Base-by-base conservation (phyloP, 2,888 invertebrate species). In the Chironomus riparius region DNA sequence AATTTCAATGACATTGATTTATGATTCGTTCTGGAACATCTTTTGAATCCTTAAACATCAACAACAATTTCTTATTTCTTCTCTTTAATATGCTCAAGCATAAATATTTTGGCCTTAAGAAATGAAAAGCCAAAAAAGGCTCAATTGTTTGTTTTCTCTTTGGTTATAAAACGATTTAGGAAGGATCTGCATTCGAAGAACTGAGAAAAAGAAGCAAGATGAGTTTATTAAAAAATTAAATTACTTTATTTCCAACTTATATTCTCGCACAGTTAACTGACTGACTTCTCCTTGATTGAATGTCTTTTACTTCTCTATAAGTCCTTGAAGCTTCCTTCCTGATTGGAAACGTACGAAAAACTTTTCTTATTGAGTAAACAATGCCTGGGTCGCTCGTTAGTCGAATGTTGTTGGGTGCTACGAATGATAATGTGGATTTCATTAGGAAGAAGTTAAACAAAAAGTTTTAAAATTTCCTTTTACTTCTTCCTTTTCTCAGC, bases 1-100 rank as follows among this genome's bases (percentile, higher is more conserved):
- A 13, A 70, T 70, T n/a, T 70, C 15, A 70, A 70, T 71, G 71
- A 71, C 71, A 50, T 71, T 71, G 71, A 71, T 71, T 71, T 71
- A 71, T 71, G 71, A 71, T 50, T 24, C 56, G 56, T 50, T 56
- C 22, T 50, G 22, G 65, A 65, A 65, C 65, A 24, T 65, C 21
- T 21, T 65, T 65, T 13, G 65, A 65, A 65, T 65, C 65, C 4
- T 65, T 65, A 65, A 50, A 47, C 48, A 70, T 47, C 15, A 47
- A 18, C 70, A 28, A 68, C n/a, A 68, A 38, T 15, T n/a, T 15
- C n/a, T n/a, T n/a, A n/a, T n/a, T 6, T 13, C 38, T 28, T 28
- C 28, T 38, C 38, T 68, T 68, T 71, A 18, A 70, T 13, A 65
- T 24, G 18, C 21, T 38, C 38, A 38, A 47, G 68, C 38, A 21